These are phyloP conservation scores for Boloria selene DNA, from an alignment of 2,888 invertebrate genomes.

Conservation along the genomic window DNA sequence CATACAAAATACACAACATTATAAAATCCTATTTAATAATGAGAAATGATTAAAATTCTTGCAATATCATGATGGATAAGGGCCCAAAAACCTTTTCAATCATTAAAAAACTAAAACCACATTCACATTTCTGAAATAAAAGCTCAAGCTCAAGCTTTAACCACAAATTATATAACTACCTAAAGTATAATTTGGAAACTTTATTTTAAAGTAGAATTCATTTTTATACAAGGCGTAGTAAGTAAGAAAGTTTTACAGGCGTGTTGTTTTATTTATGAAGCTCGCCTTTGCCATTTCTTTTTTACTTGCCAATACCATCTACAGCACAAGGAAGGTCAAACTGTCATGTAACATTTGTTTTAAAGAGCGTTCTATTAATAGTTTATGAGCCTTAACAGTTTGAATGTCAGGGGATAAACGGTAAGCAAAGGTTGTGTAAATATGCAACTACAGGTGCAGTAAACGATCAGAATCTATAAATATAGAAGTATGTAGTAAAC, in stretches of 20 bases:
- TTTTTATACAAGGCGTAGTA: too few relatives aligned
- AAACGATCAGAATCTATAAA: not conserved
- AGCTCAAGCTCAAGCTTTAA: too few relatives aligned
- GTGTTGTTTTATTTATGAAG: not conserved
- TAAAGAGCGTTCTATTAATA: conserved; percentile 14
- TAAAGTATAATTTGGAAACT: too few relatives aligned
- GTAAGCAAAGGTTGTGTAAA: conserved; percentile 1
- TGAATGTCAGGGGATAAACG: conserved; percentile 3
- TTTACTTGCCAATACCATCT: not conserved
- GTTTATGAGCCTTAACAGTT: not conserved
- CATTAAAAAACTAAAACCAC: too few relatives aligned
- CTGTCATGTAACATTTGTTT: conserved; percentile 13
- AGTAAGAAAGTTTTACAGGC: not conserved
- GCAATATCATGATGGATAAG: too few relatives aligned
- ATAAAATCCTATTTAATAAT: too few relatives aligned
- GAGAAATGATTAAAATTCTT: too few relatives aligned
- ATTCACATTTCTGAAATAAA: too few relatives aligned
- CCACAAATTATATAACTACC: too few relatives aligned
- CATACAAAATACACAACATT: too few relatives aligned
- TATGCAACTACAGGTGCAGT: conserved; percentile 3
- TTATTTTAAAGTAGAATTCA: too few relatives aligned
- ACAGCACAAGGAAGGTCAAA: conserved; percentile 11
- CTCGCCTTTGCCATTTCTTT: conserved; percentile 15
- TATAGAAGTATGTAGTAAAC: not conserved
- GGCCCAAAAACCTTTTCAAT: too few relatives aligned